Percentiles rank a stretch among this genome's conserved stretches.
Evolutionary conservation across 2,113 vertebrate species (phyloP).

Genomic region (Bos javanicus): DNA sequence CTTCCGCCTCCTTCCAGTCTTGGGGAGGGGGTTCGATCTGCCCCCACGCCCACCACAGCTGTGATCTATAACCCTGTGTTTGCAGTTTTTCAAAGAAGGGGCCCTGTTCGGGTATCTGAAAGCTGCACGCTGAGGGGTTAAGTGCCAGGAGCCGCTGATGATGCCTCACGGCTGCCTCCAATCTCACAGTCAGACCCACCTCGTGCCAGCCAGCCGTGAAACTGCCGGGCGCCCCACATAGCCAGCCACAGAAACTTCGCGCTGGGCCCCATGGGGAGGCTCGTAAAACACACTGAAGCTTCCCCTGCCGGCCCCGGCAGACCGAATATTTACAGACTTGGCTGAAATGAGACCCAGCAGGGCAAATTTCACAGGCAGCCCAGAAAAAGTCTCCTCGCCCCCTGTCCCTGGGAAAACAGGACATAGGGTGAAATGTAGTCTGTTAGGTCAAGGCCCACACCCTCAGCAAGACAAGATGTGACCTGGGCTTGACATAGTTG

Average conservation of each 20-base stretch:
- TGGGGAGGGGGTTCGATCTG: accelerated
- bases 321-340: not conserved
- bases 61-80: not conserved
- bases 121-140: not conserved
- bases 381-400: not conserved
- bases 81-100: not conserved
- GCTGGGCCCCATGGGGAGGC: not conserved
- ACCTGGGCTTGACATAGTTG: not conserved
- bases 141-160: not conserved
- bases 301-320: accelerated
- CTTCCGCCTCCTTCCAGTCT: not conserved
- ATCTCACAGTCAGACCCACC: not conserved
- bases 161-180: not conserved
- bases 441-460: not conserved
- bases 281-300: not conserved
- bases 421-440: not conserved
- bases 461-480: not conserved
- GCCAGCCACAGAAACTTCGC: not conserved
- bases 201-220: not conserved
- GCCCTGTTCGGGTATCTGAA: not conserved
- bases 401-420: not conserved
- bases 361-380: not conserved
- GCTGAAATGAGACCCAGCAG: slow-evolving; percentile 17
- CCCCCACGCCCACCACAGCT: not conserved
- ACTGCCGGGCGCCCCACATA: not conserved